Base-by-base conservation (phyloP, 2,113 vertebrate species). In the Chloropsis hardwickii region DNA sequence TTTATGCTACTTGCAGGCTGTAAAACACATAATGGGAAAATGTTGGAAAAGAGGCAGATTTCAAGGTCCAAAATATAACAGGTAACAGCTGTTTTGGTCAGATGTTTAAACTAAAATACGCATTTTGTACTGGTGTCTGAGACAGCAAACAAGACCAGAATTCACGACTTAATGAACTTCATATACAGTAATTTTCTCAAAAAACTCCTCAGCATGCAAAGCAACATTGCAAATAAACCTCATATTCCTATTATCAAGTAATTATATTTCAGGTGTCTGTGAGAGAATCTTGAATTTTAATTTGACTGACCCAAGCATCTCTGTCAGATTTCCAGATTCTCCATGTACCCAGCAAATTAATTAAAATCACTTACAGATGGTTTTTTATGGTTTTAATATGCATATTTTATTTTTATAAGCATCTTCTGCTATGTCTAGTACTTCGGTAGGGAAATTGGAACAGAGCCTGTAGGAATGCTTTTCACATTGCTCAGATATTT, bases 1-100 rank as follows among this genome's bases (percentile, higher is more conserved):
- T 81, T 72, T 87, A 73, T 84, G 45, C 42, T 86, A 65, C 87
- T 88, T 83, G 21, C 28, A 85, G 67, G 33, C 47, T 93, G 37
- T 93, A 97, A 98, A 98, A 93, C 76, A 88, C 3, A 11, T 80
- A 91, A 56, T 77, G 48, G 28, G 50, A 54, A 90, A 70, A 33
- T 91, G 37, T 44, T 93, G 74, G 42, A 94, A 74, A 85, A 48
- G 28, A 90, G 31, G 28, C 39, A 93, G 54, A 69, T 92, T 96
- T 96, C 51, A 54, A 81, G 48, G 81, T 97, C 80, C 57, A 83
- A 91, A 81, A 71, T 66, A 72, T 81, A 97, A 94, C 86, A 97
- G 94, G 73, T 97, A 97, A 92, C 97, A 98, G 96, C 97, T 98
- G 96, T 93, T 97, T 81, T 84, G 40, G 83, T 97, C 97, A 97